phyloP scores from a whole-genome alignment of 1,140 invertebrate genomes.

The Zophobas atratus region DNA sequence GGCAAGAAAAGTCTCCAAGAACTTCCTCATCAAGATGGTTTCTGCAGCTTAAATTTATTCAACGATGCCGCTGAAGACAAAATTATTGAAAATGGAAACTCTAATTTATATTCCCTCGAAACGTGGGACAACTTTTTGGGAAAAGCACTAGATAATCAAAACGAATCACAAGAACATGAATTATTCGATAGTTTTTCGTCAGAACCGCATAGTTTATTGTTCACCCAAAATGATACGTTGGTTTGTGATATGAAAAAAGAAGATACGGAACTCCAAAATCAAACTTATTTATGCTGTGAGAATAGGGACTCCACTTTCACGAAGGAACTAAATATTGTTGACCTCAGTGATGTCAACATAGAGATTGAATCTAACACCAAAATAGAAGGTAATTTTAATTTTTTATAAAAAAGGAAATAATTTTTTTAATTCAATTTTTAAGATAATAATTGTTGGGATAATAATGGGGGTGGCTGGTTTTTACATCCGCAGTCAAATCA shows the following conservation, averaged over 20 bases:
- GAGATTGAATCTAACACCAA: conserved; percentile 1
- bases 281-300: conserved; percentile 30
- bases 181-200: conserved; percentile 65
- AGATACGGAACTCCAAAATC: conserved; percentile 2
- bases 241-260: conserved; percentile 37
- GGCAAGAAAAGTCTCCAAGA: conserved; percentile 54
- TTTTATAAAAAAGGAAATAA: background rate
- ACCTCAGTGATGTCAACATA: conserved; percentile 50
- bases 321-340: conserved; percentile 39
- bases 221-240: conserved; percentile 55
- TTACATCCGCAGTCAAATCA: conserved; percentile 66
- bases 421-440: conserved; percentile 29
- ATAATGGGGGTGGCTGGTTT: conserved; percentile 68
- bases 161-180: conserved; percentile 54
- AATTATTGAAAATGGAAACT: conserved; percentile 46
- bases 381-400: conserved; percentile 10
- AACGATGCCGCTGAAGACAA: conserved; percentile 58
- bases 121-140: conserved; percentile 68
- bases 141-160: conserved; percentile 62
- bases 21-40: conserved; percentile 36
- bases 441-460: conserved; percentile 52
- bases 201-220: conserved; percentile 65
- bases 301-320: conserved; percentile 40
- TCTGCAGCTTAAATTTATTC: conserved; percentile 60
- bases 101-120: conserved; percentile 66